Conservation (phyloP, 2,888 invertebrate genomes). For the Lepidocyrtoides sp. region DNA sequence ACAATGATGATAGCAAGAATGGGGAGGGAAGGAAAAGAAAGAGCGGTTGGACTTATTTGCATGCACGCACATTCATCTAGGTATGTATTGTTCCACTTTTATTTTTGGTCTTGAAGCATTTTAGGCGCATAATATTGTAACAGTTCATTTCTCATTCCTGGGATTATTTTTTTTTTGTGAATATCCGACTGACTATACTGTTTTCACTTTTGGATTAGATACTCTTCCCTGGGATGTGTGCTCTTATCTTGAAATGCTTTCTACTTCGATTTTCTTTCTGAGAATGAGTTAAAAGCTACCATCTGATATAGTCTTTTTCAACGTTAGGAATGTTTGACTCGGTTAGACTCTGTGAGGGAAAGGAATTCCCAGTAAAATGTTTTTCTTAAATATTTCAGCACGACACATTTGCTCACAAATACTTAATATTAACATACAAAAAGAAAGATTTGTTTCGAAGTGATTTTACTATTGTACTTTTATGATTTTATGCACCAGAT, state of each 20-base stretch:
- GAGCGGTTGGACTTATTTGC: too few species aligned
- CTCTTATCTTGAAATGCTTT: slow-evolving; percentile 6
- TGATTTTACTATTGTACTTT: background rate
- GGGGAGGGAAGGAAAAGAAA: background rate
- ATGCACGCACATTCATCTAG: too few species aligned
- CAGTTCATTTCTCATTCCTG: slow-evolving; percentile 50
- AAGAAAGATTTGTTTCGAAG: slow-evolving; percentile 15
- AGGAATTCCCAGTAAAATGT: slow-evolving; percentile 53
- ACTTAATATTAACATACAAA: slow-evolving; percentile 15
- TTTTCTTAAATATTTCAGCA: slow-evolving; percentile 66
- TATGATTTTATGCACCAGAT: too few species aligned
- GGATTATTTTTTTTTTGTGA: slow-evolving; percentile 52
- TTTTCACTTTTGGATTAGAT: slow-evolving; percentile 26
- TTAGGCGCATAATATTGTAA: slow-evolving; percentile 1
- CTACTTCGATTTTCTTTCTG: slow-evolving; percentile 42
- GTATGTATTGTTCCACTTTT: background rate
- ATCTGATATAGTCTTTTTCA: slow-evolving; percentile 51
- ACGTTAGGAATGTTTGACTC: background rate
- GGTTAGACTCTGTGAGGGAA: too few species aligned
- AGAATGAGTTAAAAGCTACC: slow-evolving; percentile 66
- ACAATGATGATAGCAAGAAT: background rate
- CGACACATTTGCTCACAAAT: slow-evolving; percentile 2
- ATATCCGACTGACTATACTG: slow-evolving; percentile 8
- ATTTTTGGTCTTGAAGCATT: slow-evolving; percentile 19
- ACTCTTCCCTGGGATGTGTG: background rate